Conservation (phyloP, 2,888 invertebrate genomes). For the Branchellion lobata region DNA sequence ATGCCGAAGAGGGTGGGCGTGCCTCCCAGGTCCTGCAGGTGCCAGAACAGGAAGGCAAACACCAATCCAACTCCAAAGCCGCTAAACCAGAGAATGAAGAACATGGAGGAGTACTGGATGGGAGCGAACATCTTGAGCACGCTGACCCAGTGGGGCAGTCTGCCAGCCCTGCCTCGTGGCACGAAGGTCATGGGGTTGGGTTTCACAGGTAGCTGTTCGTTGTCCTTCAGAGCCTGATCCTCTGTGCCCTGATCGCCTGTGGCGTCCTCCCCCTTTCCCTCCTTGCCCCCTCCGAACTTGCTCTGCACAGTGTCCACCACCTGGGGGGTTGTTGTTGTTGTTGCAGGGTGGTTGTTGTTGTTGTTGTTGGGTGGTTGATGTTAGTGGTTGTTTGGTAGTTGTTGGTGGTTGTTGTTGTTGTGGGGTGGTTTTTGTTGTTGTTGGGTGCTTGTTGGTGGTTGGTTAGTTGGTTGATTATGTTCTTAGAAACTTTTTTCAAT, state of each 20-base stretch:
- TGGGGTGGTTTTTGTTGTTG: no score
- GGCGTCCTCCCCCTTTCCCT: background rate
- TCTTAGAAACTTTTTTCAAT: no score
- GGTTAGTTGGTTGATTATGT: no score
- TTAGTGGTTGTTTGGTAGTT: no score
- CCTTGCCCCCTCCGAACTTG: background rate
- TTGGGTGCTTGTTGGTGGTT: no score
- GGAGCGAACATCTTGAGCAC: slow-evolving; percentile 86
- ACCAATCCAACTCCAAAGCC: slow-evolving; percentile 97
- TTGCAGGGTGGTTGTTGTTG: no score
- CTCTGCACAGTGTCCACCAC: slow-evolving; percentile 17
- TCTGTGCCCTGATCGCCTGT: background rate
- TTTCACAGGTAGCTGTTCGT: background rate
- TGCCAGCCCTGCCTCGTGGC: slow-evolving; percentile 51
- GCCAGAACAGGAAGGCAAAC: slow-evolving; percentile 99
- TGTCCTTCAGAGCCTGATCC: background rate
- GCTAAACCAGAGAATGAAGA: slow-evolving; percentile 98
- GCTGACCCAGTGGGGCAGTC: slow-evolving; percentile 74
- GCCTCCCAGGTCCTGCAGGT: slow-evolving; percentile 82
- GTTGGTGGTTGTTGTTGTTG: no score
- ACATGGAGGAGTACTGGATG: slow-evolving; percentile 72
- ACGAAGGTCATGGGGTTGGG: slow-evolving; percentile 49
- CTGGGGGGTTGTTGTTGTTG: background rate
- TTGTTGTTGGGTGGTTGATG: no score
- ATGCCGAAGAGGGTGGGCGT: slow-evolving; percentile 95